Conservation (phyloP, 35 echinoderm and acorn worm species). For the Strongylocentrotus purpuratus region DNA sequence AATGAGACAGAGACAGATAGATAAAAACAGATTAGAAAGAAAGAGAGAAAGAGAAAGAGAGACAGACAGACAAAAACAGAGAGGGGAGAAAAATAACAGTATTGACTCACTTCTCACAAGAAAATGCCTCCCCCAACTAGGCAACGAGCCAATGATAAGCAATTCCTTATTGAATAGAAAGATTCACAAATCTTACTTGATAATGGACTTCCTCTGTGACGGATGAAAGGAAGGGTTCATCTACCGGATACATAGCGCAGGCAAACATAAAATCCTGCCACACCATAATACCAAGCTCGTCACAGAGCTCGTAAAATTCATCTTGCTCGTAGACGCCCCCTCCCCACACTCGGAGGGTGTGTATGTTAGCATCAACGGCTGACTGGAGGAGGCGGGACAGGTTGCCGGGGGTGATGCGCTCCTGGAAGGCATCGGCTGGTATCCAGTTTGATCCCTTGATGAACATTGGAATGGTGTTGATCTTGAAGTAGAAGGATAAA, state of each 20-base stretch:
- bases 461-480: constrained; percentile 80
- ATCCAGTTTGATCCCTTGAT: constrained; percentile 98
- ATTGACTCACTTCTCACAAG: too few relatives aligned
- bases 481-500: constrained; percentile 88
- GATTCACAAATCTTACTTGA: constrained; percentile 54
- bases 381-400: constrained; percentile 78
- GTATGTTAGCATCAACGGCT: constrained; percentile 87
- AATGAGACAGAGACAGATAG: too few relatives aligned
- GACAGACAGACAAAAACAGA: too few relatives aligned
- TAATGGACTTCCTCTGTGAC: constrained; percentile 76
- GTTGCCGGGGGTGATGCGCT: constrained; percentile 45
- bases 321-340: constrained; percentile 95
- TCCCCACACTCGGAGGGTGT: constrained; percentile 86
- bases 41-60: too few relatives aligned
- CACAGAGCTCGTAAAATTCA: constrained; percentile 79
- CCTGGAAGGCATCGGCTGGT: constrained; percentile 93
- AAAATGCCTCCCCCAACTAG: too few relatives aligned
- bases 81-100: too few relatives aligned
- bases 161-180: background rate
- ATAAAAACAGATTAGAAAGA: too few relatives aligned
- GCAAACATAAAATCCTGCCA: constrained; percentile 99
- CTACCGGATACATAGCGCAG: constrained; percentile 81
- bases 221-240: constrained; percentile 67
- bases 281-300: constrained; percentile 80
- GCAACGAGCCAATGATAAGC: background rate